Evolutionary conservation across 2,113 vertebrate species (phyloP).

Genomic region (Calypte anna): DNA sequence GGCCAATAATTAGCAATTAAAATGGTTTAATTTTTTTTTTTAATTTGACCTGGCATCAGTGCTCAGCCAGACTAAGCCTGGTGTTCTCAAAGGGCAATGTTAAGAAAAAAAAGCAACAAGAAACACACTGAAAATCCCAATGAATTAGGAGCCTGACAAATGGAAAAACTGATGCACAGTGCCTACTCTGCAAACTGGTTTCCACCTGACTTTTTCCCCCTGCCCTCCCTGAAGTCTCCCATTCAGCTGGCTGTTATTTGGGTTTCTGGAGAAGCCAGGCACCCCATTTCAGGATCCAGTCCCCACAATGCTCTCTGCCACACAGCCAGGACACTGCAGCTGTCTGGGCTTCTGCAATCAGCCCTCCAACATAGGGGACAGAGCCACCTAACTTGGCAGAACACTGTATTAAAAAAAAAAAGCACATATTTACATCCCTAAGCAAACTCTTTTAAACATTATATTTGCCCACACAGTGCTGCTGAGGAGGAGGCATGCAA

Average conservation of each 20-base stretch:
- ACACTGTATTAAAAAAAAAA: not conserved
- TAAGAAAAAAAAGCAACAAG: not conserved
- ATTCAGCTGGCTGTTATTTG: not conserved
- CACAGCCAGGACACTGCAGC: rapidly evolving
- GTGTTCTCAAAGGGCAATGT: not conserved
- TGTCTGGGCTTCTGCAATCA: not conserved
- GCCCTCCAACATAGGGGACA: not conserved
- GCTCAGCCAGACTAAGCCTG: not conserved
- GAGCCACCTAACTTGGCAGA: not conserved
- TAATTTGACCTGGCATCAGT: not conserved
- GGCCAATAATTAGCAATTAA: not conserved
- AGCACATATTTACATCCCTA: not conserved
- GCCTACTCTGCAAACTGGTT: not conserved
- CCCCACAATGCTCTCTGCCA: rapidly evolving
- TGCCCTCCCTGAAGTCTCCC: not conserved
- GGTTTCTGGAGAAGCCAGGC: not conserved
- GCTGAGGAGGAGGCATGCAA: not conserved
- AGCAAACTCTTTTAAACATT: not conserved
- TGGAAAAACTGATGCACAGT: not conserved
- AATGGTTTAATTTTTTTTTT: not conserved
- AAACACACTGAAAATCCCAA: not conserved
- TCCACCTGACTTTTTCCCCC: not conserved
- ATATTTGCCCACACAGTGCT: not conserved
- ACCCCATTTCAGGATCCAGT: rapidly evolving
- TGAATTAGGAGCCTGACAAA: not conserved